A percentile compares a stretch with the other conserved stretches of the same genome.
Evolutionary conservation across 2,888 invertebrate species (phyloP).

Genomic region (Dolomedes plantarius): DNA sequence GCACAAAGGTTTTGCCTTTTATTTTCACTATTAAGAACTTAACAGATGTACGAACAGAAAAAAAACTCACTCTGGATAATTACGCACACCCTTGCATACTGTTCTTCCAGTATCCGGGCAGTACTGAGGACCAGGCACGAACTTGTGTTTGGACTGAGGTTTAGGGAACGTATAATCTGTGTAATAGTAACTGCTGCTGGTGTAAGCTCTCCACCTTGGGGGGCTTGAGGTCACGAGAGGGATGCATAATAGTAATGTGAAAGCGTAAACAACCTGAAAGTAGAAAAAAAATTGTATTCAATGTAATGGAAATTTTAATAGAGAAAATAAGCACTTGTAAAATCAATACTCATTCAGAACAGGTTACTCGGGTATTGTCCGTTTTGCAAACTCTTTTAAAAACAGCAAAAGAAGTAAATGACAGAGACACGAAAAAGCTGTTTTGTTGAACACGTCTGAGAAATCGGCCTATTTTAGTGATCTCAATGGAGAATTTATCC

Average conservation of each 20-base stretch:
- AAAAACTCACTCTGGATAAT: slow-evolving; percentile 72
- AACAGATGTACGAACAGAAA: too few relatives aligned
- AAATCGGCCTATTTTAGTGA: too few relatives aligned
- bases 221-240: slow-evolving; percentile 23
- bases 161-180: slow-evolving; percentile 71
- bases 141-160: slow-evolving; percentile 62
- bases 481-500: too few relatives aligned
- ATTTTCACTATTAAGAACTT: too few relatives aligned
- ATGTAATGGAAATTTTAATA: background rate
- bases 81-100: slow-evolving; percentile 72
- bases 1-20: too few relatives aligned
- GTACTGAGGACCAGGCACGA: slow-evolving; percentile 72
- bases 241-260: slow-evolving; percentile 25
- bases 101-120: slow-evolving; percentile 74
- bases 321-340: too few relatives aligned
- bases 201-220: slow-evolving; percentile 58
- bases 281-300: background rate
- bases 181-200: slow-evolving; percentile 71
- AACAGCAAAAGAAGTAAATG: too few relatives aligned
- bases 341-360: too few relatives aligned
- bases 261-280: slow-evolving; percentile 11
- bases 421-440: too few relatives aligned
- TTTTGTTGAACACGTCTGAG: too few relatives aligned
- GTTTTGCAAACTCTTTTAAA: too few relatives aligned
- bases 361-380: too few relatives aligned